A percentile compares a stretch with the other conserved stretches of the same genome.
Conservation (phyloP, 1,140 invertebrate genomes). For the Drosophila pachea region DNA sequence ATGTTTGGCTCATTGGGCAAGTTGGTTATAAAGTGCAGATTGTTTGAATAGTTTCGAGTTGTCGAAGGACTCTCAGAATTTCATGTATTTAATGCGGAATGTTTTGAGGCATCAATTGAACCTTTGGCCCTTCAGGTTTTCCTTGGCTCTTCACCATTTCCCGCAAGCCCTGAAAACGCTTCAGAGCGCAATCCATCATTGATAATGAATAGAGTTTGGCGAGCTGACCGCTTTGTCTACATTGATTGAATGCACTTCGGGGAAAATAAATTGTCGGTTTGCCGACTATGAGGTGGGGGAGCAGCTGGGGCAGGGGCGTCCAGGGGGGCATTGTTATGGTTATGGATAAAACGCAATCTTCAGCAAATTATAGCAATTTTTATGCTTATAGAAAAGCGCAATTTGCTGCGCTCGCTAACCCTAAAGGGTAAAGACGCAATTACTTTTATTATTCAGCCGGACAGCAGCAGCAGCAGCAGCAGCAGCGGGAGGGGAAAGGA, state of each 20-base stretch:
- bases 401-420: slow-evolving; percentile 74
- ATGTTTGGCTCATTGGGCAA: slow-evolving; percentile 64
- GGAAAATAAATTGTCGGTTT: slow-evolving; percentile 40
- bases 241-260: slow-evolving; percentile 64
- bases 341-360: slow-evolving; percentile 76
- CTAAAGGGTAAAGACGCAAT: slow-evolving; percentile 78
- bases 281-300: slow-evolving; percentile 16
- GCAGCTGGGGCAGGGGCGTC: neutral
- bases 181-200: slow-evolving; percentile 61
- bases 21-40: slow-evolving; percentile 68
- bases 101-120: neutral
- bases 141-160: slow-evolving; percentile 28
- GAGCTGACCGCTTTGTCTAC: slow-evolving; percentile 43
- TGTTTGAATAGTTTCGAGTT: slow-evolving; percentile 68
- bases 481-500: slow-evolving; percentile 13
- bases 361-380: slow-evolving; percentile 79
- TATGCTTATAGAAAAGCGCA: slow-evolving; percentile 75
- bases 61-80: slow-evolving; percentile 20
- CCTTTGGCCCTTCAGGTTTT: neutral
- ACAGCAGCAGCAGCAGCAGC: slow-evolving; percentile 1
- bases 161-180: slow-evolving; percentile 22
- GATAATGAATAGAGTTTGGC: slow-evolving; percentile 56
- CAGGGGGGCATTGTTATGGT: slow-evolving; percentile 51
- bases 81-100: neutral
- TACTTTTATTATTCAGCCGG: slow-evolving; percentile 73